These are phyloP conservation scores for Pollenia angustigena DNA, from an alignment of 2,888 invertebrate species.

Conservation along the genomic window DNA sequence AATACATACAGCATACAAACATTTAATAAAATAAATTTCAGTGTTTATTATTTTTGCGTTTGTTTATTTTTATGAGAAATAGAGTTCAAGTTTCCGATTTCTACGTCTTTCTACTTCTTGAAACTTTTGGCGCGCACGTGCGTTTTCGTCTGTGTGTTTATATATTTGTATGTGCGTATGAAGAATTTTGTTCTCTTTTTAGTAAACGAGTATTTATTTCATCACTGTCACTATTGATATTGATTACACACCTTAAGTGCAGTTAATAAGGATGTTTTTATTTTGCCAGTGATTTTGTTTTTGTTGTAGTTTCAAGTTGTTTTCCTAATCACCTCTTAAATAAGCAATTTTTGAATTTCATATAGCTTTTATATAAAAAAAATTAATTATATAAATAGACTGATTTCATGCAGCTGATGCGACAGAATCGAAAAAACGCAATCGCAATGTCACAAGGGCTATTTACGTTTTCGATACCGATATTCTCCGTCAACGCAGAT, in stretches of 20 bases:
- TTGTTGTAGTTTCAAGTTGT: not conserved
- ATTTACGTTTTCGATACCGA: too few relatives aligned
- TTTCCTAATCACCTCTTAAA: not conserved
- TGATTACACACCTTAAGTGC: conserved; percentile 64
- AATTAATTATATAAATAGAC: not conserved
- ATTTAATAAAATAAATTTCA: not conserved
- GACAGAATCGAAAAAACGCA: too few relatives aligned
- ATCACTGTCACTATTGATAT: conserved; percentile 56
- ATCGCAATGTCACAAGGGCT: too few relatives aligned
- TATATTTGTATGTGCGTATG: too few relatives aligned
- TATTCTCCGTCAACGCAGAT: too few relatives aligned
- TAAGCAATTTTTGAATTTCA: not conserved
- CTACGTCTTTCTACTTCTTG: conserved; percentile 20
- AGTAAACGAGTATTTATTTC: conserved; percentile 51
- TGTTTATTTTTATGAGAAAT: conserved; percentile 31
- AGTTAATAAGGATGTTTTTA: conserved; percentile 56
- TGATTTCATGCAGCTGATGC: too few relatives aligned
- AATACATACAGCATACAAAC: not conserved
- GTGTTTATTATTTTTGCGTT: conserved; percentile 44
- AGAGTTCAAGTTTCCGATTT: not conserved
- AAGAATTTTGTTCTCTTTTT: not conserved
- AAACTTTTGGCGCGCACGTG: conserved; percentile 67
- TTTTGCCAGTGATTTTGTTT: not conserved
- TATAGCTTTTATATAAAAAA: not conserved
- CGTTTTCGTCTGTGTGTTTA: not conserved